Evolutionary conservation across 64 coral and sea anemone species (phyloP).

Genomic region (Montipora capricornis): DNA sequence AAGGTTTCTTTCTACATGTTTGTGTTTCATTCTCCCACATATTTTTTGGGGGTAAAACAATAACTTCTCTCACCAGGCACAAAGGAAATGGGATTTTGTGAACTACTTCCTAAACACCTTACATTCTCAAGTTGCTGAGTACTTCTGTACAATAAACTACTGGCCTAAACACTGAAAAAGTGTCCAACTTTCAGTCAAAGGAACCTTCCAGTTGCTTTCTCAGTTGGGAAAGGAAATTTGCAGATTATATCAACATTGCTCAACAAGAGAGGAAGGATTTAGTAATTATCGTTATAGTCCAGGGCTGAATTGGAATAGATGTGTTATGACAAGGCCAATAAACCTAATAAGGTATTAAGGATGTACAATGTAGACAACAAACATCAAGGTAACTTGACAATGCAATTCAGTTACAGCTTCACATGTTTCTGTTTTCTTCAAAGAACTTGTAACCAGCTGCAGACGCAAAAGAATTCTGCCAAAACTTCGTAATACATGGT

Average conservation of each 20-base stretch:
- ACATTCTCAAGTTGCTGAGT: neutral
- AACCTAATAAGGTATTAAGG: neutral
- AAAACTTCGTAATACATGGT: neutral
- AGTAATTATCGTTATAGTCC: neutral
- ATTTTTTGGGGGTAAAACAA: too few relatives aligned
- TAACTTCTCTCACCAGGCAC: too few relatives aligned
- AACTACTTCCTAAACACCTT: slow-evolving; percentile 1
- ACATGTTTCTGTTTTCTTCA: too few relatives aligned
- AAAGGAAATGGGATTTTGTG: neutral
- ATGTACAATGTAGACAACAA: neutral
- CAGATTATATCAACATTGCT: neutral
- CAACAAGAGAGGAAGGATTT: neutral
- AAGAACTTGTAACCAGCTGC: neutral
- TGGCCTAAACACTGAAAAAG: neutral
- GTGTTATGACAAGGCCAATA: neutral
- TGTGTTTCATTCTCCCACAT: too few relatives aligned
- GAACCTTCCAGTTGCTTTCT: too few relatives aligned
- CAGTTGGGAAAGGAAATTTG: neutral
- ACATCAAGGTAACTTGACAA: neutral
- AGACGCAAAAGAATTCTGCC: neutral
- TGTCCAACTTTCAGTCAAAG: too few relatives aligned
- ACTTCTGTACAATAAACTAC: neutral
- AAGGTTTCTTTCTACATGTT: too few relatives aligned
- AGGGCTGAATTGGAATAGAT: neutral
- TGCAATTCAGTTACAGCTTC: too few relatives aligned